phyloP scores from a whole-genome alignment of 2,888 invertebrate species.

The Luffia ferchaultella region DNA sequence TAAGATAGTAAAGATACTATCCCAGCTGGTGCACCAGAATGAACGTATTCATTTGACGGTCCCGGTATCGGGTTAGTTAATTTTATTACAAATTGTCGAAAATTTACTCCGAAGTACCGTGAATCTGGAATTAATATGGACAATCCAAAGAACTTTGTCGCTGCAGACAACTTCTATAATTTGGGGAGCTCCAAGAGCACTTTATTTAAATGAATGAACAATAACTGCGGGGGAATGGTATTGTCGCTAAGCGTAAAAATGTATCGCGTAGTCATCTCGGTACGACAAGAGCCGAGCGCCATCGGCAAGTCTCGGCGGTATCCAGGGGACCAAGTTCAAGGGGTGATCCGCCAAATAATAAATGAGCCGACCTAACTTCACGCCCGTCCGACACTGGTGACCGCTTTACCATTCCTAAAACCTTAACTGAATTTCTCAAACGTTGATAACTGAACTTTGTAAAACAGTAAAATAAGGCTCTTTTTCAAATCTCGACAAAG shows the following conservation, averaged over 20 bases:
- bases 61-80: too few species aligned
- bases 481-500: background rate
- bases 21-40: too few species aligned
- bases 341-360: slow-evolving; percentile 18
- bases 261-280: background rate
- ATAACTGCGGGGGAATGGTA: background rate
- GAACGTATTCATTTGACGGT: too few species aligned
- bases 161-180: too few species aligned
- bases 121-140: too few species aligned
- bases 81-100: too few species aligned
- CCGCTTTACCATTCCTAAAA: background rate
- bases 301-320: too few species aligned
- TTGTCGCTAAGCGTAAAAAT: background rate
- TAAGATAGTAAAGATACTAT: too few species aligned
- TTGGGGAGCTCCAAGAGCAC: background rate
- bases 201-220: background rate
- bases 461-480: background rate
- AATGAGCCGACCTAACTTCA: slow-evolving; percentile 12
- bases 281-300: background rate
- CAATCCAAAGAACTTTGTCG: too few species aligned
- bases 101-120: too few species aligned
- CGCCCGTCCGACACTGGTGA: background rate
- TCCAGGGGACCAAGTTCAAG: slow-evolving; percentile 12
- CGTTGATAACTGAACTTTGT: background rate
- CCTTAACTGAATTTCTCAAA: background rate